A percentile compares a stretch with the other conserved stretches of the same genome.
phyloP scores from a whole-genome alignment of 2,797 vertebrate genomes.

The Falco concolor region DNA sequence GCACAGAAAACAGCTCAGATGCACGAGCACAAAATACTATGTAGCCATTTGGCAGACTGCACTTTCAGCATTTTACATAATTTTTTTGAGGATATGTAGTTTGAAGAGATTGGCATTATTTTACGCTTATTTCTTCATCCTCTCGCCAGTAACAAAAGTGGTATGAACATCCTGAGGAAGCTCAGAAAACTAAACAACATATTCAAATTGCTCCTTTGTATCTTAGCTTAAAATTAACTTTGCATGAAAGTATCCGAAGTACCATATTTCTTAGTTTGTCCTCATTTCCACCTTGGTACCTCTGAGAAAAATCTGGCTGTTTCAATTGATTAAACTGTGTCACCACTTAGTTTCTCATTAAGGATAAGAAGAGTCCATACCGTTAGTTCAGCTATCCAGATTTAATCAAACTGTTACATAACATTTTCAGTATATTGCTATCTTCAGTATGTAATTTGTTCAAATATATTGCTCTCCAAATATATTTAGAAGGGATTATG shows the following conservation, averaged over 20 bases:
- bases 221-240: neutral
- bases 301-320: neutral
- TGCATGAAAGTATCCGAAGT: neutral
- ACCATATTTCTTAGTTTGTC: neutral
- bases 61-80: neutral
- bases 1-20: neutral
- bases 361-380: neutral
- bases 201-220: neutral
- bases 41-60: neutral
- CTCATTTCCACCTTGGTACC: neutral
- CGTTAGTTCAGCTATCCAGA: neutral
- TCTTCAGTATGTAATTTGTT: conserved; percentile 9
- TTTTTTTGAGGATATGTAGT: neutral
- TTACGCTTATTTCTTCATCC: neutral
- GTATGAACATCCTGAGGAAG: neutral
- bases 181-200: neutral
- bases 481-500: neutral
- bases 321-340: conserved; percentile 4
- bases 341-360: conserved; percentile 1
- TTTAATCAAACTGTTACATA: conserved; percentile 28
- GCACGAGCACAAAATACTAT: neutral
- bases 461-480: conserved; percentile 17
- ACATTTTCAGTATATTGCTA: conserved; percentile 39
- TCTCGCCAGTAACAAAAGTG: neutral
- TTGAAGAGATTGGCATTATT: neutral